Base-by-base conservation (phyloP, 2,888 invertebrate species). In the Xanthorhoe spadicearia region DNA sequence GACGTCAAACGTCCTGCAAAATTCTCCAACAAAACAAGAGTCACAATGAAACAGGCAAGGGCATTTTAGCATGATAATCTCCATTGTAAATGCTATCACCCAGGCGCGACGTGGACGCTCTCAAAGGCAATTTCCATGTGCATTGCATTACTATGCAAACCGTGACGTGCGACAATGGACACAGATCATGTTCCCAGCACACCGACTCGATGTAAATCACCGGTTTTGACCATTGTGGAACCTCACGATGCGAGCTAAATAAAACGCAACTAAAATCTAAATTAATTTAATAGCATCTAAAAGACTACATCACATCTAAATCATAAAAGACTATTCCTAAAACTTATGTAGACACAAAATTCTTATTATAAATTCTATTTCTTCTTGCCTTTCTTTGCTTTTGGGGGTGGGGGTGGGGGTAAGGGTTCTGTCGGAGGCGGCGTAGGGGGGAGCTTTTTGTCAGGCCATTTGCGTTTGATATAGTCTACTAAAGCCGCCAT, bases 381-480 rank as follows among this genome's bases (percentile, higher is more conserved):
- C 61, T 53, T 63, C 28, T 59, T 52, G n/a, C 48, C 52, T 67
- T 64, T 67, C 38, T 61, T 66, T 15, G 1, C n/a, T 35, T 63
- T 60, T 0, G 57, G 53, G 15, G 6, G 15, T 0, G n/a, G 23
- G 5, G 23, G 56, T 6, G 57, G 48, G 5, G 23, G 56, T 6
- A 53, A 38, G n/a, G 28, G 50, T 70, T 83, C 83, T 1, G 18
- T 32, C 4, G 56, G 83, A 0, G 83, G 83, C 1, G 87, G 86
- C 1, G 86, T 84, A 0, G 82, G 81, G 0, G 86, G 87, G 17
- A 89, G 68, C 23, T 82, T 73, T 13, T 78, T 80, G 4, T 88
- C 86, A 2, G 89, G 88, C 88, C 88, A 89, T 74, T 84, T 86
- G 10, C 85, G 78, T 57, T 77, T 78, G 15, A 85, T 70, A 69